These are phyloP conservation scores for Vireo altiloquus DNA, from an alignment of 2,113 vertebrate genomes.

Conservation along the genomic window DNA sequence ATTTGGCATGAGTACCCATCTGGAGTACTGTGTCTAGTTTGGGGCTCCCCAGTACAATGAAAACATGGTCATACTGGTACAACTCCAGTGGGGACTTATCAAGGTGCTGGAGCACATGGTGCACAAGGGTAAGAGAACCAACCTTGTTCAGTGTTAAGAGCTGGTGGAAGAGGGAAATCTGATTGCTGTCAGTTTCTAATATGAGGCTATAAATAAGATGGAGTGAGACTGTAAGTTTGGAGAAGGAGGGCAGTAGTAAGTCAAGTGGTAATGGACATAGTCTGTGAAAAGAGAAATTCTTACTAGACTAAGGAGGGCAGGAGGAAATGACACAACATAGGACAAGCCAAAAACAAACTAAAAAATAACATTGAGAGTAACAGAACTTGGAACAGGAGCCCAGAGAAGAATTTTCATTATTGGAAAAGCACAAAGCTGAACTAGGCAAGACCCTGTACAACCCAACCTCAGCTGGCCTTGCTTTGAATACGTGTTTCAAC, in stretches of 20 bases:
- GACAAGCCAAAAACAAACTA: neutral
- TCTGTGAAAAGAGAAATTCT: neutral
- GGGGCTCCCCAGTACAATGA: neutral
- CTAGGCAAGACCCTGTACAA: neutral
- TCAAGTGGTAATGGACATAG: neutral
- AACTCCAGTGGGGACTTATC: neutral
- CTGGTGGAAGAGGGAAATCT: neutral
- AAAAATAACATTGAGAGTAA: neutral
- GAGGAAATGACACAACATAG: neutral
- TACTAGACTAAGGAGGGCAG: neutral
- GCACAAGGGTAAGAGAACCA: neutral
- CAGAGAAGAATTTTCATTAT: neutral
- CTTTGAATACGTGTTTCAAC: neutral
- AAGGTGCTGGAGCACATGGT: neutral
- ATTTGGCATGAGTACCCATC: neutral
- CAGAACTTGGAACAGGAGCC: neutral
- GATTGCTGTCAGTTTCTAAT: neutral
- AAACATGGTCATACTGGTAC: neutral
- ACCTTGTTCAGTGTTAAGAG: neutral
- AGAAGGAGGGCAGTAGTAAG: neutral
- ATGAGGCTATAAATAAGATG: neutral
- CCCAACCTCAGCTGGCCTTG: neutral
- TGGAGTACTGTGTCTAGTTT: neutral
- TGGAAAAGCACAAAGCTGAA: neutral
- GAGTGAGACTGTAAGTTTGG: neutral